Conservation (phyloP, 2,797 vertebrate species). For the Chaunax sp. region DNA sequence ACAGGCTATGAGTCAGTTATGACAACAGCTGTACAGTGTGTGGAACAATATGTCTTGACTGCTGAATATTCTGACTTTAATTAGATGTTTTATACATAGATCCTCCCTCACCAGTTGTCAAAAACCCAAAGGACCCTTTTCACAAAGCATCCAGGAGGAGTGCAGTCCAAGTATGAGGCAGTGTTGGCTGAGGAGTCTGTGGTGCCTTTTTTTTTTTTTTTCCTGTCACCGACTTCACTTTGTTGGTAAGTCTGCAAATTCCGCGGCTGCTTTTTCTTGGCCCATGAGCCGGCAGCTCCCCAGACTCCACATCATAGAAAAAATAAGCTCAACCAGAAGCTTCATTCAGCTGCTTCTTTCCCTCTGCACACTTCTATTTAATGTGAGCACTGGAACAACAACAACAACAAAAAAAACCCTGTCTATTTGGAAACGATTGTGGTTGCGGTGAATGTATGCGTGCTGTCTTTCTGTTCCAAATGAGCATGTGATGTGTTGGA, state of each 20-base stretch:
- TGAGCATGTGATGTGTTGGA: not conserved
- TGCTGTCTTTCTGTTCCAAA: conserved; percentile 19
- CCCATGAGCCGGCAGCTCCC: conserved; percentile 51
- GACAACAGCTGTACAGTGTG: not conserved
- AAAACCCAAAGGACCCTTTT: conserved; percentile 10
- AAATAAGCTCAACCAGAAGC: conserved; percentile 66
- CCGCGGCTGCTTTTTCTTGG: conserved; percentile 73
- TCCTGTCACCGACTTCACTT: conserved; percentile 62
- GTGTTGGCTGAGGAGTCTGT: conserved; percentile 38
- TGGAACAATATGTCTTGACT: conserved; percentile 17
- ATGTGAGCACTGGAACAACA: conserved; percentile 29
- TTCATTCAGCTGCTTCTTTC: conserved; percentile 37
- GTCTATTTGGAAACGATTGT: conserved; percentile 50
- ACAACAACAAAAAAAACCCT: conserved; percentile 9
- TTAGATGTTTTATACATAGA: conserved; percentile 37
- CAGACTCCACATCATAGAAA: conserved; percentile 66
- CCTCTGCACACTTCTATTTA: conserved; percentile 39
- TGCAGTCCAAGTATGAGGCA: conserved; percentile 34
- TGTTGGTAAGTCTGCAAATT: conserved; percentile 67
- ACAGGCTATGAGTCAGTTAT: conserved; percentile 22
- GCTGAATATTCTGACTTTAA: conserved; percentile 26
- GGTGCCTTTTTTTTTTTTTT: conserved; percentile 17
- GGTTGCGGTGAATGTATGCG: conserved; percentile 21
- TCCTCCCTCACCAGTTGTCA: conserved; percentile 36
- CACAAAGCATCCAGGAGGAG: conserved; percentile 22